Conservation (phyloP, 2,797 vertebrate genomes). For the Loris lydekkerianus region DNA sequence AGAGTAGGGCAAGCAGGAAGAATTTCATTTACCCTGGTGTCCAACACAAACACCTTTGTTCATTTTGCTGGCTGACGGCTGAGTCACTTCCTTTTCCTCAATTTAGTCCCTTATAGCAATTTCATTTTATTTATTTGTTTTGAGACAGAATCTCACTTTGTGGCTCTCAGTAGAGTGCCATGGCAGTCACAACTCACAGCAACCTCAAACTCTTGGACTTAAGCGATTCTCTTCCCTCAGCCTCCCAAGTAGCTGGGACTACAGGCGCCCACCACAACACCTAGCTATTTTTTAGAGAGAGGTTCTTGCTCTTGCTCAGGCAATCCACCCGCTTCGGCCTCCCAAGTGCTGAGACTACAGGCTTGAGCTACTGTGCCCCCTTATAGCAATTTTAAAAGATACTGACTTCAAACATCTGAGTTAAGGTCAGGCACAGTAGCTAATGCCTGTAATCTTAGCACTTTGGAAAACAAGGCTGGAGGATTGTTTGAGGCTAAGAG, state of each 20-base stretch:
- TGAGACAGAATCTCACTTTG: no score
- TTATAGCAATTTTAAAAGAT: slow-evolving; percentile 21
- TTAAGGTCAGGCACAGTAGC: neutral
- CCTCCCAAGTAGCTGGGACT: no score
- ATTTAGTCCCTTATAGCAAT: neutral
- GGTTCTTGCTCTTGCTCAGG: no score
- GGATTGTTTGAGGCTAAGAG: neutral
- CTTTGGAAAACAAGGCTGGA: neutral
- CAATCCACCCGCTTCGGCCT: no score
- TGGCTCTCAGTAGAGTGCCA: no score
- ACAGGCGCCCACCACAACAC: no score
- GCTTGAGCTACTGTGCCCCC: no score
- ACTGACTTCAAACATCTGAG: neutral
- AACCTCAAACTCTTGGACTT: no score
- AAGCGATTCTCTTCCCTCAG: no score
- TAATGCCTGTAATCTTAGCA: neutral
- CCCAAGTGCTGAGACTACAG: no score
- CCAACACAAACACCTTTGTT: neutral
- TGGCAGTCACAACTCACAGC: no score
- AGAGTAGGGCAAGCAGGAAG: neutral
- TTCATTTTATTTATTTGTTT: neutral
- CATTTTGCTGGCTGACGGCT: neutral
- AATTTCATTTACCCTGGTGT: neutral
- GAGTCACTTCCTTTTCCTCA: slow-evolving; percentile 68
- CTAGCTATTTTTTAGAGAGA: no score